Evolutionary conservation across 2,888 invertebrate genomes (phyloP), one percentile per base, ranked within the genome.

Genomic region (Orthosia incerta): DNA sequence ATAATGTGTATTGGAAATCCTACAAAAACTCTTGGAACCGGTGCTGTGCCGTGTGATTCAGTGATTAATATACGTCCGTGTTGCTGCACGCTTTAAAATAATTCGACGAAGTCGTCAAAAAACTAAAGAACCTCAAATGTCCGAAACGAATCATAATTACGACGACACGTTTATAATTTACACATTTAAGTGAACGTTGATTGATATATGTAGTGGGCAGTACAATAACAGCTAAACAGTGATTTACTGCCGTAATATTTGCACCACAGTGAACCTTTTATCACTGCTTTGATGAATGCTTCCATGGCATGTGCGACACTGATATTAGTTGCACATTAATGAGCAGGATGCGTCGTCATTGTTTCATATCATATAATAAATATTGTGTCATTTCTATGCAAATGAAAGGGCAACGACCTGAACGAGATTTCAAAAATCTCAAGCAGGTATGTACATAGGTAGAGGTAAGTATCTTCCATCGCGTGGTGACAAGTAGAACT

Each of bases 221-320:
- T 87, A 85, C 79, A 86, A 86, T 86, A 88, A 91, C 86, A 91
- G 89, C 90, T 88, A 89, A 91, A 88, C 88, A 90, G 85, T 95
- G 93, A 95, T 95, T 94, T 95, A 95, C 91, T 88, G 87, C 74
- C 79, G 81, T 84, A 82, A 90, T 91, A 92, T 93, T 92, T 92
- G 92, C 94, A 92, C 91, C 73, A 86, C 87, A 89, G 84, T 90
- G 90, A 90, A 90, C 88, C 88, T 89, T 90, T 93, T 95, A 95
- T 95, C 95, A 91, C 82, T 85, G 65, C 70, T 87, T 86, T 95
- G 94, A 95, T 95, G 93, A 91, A 95, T 95, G 95, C 88, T 89
- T 91, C 91, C 91, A 91, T 90, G 90, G 91, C 90, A 91, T 92
- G 91, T 90, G 90, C 86, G 90, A 90, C 89, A 86, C 86, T 89